Evolutionary conservation across 1,140 invertebrate genomes (phyloP).

Genomic region (Ylistrum balloti): DNA sequence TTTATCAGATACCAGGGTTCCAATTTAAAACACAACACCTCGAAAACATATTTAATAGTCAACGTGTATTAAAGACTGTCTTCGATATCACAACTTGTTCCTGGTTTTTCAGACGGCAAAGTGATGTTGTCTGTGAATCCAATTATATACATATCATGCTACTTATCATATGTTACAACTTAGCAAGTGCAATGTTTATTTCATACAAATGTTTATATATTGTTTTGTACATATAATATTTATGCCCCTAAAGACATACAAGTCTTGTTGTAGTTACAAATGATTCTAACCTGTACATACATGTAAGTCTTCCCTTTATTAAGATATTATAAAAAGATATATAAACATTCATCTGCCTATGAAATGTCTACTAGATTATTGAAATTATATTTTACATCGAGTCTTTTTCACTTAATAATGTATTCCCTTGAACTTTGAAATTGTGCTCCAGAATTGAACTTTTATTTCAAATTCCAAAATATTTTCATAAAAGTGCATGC

Average conservation of each 20-base stretch:
- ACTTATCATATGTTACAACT: not conserved
- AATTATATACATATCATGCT: not conserved
- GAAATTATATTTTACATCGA: not conserved
- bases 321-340: not conserved
- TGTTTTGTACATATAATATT: not conserved
- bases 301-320: not conserved
- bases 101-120: not conserved
- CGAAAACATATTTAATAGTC: too few species aligned
- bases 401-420: not conserved
- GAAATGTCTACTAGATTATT: not conserved
- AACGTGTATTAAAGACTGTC: too few species aligned
- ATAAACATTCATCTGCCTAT: not conserved
- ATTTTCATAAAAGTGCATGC: too few species aligned
- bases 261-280: not conserved
- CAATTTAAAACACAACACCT: too few species aligned
- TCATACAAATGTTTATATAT: not conserved
- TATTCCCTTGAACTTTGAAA: not conserved
- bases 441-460: not conserved
- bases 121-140: not conserved
- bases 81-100: not conserved
- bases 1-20: too few species aligned
- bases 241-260: not conserved
- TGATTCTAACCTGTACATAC: not conserved
- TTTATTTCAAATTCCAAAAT: too few species aligned
- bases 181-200: conserved; percentile 37